Evolutionary conservation across 2,888 invertebrate species (phyloP).

Genomic region (Rhamphomyia laevipes): DNA sequence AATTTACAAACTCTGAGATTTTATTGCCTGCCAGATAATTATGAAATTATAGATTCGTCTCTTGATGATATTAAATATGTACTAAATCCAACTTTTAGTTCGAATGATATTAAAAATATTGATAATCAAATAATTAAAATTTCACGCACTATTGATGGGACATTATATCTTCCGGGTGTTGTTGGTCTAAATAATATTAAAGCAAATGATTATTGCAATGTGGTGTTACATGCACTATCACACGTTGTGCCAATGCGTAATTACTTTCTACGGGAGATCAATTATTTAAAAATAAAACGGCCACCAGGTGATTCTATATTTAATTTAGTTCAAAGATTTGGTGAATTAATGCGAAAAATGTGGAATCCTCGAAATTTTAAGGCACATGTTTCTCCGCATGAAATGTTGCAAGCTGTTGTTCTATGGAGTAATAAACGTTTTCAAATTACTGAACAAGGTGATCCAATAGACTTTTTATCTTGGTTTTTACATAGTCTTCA

Average conservation of each 20-base stretch:
- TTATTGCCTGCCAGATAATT: constrained; percentile 98
- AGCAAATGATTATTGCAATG: constrained; percentile 99
- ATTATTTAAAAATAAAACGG: constrained; percentile 75
- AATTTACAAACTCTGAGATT: constrained; percentile 95
- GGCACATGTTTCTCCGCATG: constrained; percentile 98
- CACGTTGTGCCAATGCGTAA: constrained; percentile 91
- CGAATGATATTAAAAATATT: constrained; percentile 67
- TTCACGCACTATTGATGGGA: constrained; percentile 91
- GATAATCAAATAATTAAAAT: constrained; percentile 62
- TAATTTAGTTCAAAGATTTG: constrained; percentile 79
- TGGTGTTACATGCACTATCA: constrained; percentile 86
- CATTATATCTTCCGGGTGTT: constrained; percentile 93
- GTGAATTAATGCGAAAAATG: constrained; percentile 89
- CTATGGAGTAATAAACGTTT: constrained; percentile 94
- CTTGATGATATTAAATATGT: constrained; percentile 98
- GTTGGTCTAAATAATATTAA: constrained; percentile 98
- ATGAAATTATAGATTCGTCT: constrained; percentile 96
- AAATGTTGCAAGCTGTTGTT: constrained; percentile 98
- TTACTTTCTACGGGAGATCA: constrained; percentile 89
- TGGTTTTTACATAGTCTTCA: constrained; percentile 98
- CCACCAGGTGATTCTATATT: constrained; percentile 94
- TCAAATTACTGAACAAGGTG: constrained; percentile 97
- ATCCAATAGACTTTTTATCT: constrained; percentile 94
- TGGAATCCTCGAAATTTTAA: constrained; percentile 99
- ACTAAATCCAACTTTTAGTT: constrained; percentile 88